These are phyloP conservation scores for Climacteris rufus DNA, from an alignment of 2,113 vertebrate species.

Conservation along the genomic window DNA sequence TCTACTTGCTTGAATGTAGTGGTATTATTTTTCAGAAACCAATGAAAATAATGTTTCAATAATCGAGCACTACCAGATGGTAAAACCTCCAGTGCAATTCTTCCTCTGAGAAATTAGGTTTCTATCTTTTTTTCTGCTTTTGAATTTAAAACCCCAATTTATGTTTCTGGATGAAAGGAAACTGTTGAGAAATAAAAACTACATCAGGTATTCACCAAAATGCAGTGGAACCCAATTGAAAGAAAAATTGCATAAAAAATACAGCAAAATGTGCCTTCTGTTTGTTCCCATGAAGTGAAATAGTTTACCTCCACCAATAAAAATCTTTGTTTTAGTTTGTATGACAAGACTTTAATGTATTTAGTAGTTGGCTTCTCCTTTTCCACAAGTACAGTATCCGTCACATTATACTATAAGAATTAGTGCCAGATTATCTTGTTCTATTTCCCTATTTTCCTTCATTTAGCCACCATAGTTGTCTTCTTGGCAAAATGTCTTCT, in stretches of 20 bases:
- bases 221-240: not conserved
- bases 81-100: slow-evolving; percentile 36
- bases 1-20: slow-evolving; percentile 62
- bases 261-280: not conserved
- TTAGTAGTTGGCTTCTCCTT: not conserved
- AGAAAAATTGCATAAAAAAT: not conserved
- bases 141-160: not conserved
- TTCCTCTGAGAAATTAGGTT: slow-evolving; percentile 38
- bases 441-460: not conserved
- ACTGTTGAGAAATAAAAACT: not conserved
- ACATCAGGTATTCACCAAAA: not conserved
- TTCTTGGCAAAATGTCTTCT: not conserved
- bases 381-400: not conserved
- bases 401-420: not conserved
- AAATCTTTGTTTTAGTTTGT: not conserved
- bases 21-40: slow-evolving; percentile 46
- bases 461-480: not conserved
- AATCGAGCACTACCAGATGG: slow-evolving; percentile 47
- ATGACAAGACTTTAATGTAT: not conserved
- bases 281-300: not conserved
- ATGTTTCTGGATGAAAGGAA: not conserved
- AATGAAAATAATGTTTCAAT: slow-evolving; percentile 59
- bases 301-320: not conserved
- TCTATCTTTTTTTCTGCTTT: not conserved
- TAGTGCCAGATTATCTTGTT: not conserved